Conservation (phyloP, 2,797 vertebrate genomes). For the Tarsius wallacei region DNA sequence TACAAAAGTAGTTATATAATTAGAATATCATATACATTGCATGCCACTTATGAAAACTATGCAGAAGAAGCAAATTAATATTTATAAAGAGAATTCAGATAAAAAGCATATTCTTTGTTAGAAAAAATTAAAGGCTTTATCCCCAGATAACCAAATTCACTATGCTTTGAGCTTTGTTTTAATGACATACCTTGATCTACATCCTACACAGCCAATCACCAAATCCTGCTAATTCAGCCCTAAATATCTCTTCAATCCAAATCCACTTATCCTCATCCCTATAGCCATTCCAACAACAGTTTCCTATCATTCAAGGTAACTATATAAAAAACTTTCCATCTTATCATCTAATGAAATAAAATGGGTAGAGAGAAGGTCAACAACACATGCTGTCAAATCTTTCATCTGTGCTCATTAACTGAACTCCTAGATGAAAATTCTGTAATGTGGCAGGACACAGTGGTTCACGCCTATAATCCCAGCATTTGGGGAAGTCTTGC, state of each 20-base stretch:
- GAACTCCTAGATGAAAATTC: conserved; percentile 17
- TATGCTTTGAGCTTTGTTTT: not conserved
- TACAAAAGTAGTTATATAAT: conserved; percentile 41
- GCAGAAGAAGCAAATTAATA: conserved; percentile 41
- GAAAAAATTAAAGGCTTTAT: not conserved
- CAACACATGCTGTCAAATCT: not conserved
- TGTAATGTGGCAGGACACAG: not conserved
- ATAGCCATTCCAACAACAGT: not conserved
- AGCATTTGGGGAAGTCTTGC: too few species aligned
- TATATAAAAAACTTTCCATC: not conserved
- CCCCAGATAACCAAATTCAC: not conserved
- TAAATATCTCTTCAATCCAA: not conserved
- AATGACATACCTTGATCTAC: not conserved
- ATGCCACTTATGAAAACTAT: not conserved
- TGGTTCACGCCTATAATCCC: too few species aligned
- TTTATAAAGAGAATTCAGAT: conserved; percentile 37
- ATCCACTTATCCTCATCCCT: too few species aligned
- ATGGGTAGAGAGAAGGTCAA: too few species aligned
- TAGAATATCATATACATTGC: not conserved
- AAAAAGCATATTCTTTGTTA: not conserved
- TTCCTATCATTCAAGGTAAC: not conserved
- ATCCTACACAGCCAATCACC: not conserved
- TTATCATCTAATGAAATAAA: not conserved
- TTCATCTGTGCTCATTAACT: not conserved
- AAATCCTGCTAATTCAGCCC: not conserved